These are phyloP conservation scores for Pristionchus maxplancki DNA, from an alignment of 2,888 invertebrate genomes.

Conservation along the genomic window DNA sequence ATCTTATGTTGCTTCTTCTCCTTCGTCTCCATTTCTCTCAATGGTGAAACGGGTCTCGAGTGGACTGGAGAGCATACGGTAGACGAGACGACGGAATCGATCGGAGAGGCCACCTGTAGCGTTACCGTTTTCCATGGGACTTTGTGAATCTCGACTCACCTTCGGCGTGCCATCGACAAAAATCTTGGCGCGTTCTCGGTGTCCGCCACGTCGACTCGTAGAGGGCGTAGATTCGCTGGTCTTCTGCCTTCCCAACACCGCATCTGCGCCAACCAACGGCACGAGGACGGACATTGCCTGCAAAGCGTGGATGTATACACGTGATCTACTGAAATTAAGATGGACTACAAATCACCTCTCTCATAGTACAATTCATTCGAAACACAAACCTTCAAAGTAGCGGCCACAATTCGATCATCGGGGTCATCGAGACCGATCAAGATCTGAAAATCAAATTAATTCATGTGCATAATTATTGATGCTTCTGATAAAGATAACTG, in stretches of 20 bases:
- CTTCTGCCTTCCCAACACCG: constrained; percentile 11
- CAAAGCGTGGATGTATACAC: neutral
- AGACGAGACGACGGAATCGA: constrained; percentile 4
- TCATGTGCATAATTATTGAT: neutral
- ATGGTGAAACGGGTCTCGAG: neutral
- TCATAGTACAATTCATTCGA: too few relatives aligned
- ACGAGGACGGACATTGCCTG: constrained; percentile 49
- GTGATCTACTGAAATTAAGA: neutral
- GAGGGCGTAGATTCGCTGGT: neutral
- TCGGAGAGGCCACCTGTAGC: neutral
- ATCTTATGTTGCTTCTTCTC: neutral
- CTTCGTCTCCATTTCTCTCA: neutral
- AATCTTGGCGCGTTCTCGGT: constrained; percentile 14
- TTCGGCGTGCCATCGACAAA: constrained; percentile 47
- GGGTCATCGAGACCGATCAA: constrained; percentile 42
- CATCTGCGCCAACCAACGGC: constrained; percentile 46
- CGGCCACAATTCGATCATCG: constrained; percentile 39
- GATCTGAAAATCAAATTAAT: neutral
- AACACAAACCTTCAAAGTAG: neutral
- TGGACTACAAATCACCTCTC: too few relatives aligned
- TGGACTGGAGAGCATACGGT: constrained; percentile 31
- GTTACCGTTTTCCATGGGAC: neutral
- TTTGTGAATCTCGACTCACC: neutral
- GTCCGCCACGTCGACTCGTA: neutral
- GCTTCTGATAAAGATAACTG: neutral